These are phyloP conservation scores for Cyprinodon diabolis DNA, from an alignment of 2,797 vertebrate species.

Conservation along the genomic window DNA sequence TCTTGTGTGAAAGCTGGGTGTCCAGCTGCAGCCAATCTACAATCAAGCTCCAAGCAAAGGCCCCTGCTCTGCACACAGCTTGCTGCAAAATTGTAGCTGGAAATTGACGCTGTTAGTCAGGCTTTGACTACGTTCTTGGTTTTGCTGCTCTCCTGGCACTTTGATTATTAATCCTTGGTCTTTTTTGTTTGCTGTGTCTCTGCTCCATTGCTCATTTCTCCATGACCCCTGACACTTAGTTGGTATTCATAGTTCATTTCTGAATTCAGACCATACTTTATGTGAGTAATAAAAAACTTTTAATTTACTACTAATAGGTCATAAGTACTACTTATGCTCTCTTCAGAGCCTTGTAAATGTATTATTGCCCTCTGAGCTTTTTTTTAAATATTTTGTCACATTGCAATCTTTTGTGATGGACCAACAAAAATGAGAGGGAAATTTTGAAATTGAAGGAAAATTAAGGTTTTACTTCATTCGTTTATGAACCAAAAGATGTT, in stretches of 20 bases:
- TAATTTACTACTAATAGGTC: not conserved
- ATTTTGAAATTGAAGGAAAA: not conserved
- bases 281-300: not conserved
- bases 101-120: not conserved
- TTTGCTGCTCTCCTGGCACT: slow-evolving; percentile 2
- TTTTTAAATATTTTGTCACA: not conserved
- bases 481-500: not conserved
- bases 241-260: not conserved
- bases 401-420: not conserved
- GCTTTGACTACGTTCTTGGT: not conserved
- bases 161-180: not conserved
- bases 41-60: slow-evolving; percentile 3
- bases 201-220: not conserved
- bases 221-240: not conserved
- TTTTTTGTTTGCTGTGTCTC: slow-evolving; percentile 4
- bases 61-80: not conserved
- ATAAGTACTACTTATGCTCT: not conserved
- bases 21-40: slow-evolving; percentile 21
- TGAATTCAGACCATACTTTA: not conserved
- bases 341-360: not conserved
- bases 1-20: not conserved
- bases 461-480: not conserved
- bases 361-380: not conserved
- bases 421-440: not conserved
- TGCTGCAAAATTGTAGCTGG: not conserved